phyloP scores from a whole-genome alignment of 2,113 vertebrate genomes.

The Melospiza georgiana region DNA sequence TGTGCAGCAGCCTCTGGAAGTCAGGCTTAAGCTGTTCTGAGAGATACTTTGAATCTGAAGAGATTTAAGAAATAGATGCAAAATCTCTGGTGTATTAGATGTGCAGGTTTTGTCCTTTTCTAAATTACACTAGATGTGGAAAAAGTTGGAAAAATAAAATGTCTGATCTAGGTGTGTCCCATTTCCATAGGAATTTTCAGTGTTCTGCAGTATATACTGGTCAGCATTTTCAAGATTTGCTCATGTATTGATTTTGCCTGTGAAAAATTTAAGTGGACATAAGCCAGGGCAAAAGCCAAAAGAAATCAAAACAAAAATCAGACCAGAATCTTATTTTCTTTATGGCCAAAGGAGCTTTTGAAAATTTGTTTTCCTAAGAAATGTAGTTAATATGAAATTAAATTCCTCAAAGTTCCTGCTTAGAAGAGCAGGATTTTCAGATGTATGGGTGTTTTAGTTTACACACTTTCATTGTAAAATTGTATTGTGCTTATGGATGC shows the following conservation, averaged over 20 bases:
- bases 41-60: neutral
- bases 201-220: neutral
- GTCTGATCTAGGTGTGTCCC: neutral
- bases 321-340: conserved; percentile 3
- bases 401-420: neutral
- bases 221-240: conserved; percentile 7
- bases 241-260: conserved; percentile 18
- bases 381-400: neutral
- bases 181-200: neutral
- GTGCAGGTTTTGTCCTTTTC: neutral
- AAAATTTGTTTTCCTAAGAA: neutral
- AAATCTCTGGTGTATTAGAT: neutral
- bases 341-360: neutral
- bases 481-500: neutral
- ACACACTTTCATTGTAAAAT: conserved; percentile 32
- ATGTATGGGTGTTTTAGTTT: conserved; percentile 1
- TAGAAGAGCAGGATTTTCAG: neutral
- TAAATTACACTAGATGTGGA: neutral
- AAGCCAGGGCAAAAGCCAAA: neutral
- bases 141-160: neutral
- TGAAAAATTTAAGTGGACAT: conserved; percentile 18
- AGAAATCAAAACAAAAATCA: neutral
- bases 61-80: neutral
- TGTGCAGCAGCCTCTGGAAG: neutral
- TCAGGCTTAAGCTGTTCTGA: neutral